Base-by-base conservation (phyloP, 2,113 vertebrate species). In the Anarhynchus alexandrinus region DNA sequence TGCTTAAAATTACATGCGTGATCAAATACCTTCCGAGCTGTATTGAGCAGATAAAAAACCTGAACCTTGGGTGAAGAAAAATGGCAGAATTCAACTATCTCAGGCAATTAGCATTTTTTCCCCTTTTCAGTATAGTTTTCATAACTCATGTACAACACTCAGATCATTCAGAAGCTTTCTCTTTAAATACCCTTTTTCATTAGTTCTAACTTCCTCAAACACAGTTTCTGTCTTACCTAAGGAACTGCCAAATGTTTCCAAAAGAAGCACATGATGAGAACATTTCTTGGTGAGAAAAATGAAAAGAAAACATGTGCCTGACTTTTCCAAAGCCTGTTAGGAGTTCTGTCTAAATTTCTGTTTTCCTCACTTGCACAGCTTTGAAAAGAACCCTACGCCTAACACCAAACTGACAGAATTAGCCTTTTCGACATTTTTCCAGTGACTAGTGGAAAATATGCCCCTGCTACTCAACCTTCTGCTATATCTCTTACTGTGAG, bases 401-500 rank as follows among this genome's bases (percentile, higher is more conserved):
- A 91, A 70, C 59, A 73, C 51, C 58, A 80, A 88, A 80, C 0
- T 2, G 58, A 55, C 66, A 80, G 43, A 95, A 91, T 80, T 58
- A 77, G 82, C 62, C 47, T 78, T 88, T 86, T 76, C 1, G 3
- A 80, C 59, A 38, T 93, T 95, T 95, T 96, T 82, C 82, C 89
- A 82, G 49, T 6, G 23, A 32, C 86, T 42, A 49, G 49, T 0
- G 9, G 76, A 87, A 85, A 95, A 82, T 77, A 83, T 4, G n/a
- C 34, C 52, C 59, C 57, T 70, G 85, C 79, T 61, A 25, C 32
- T 62, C 74, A 58, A 84, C 66, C 76, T 91, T 93, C 90, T 93
- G 82, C 86, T 92, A 5, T 89, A 57, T 92, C 88, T 97, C 85
- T 89, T 36, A 78, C 91, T 81, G 76, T 73, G 92, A 87, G 40